A percentile compares a stretch with the other conserved stretches of the same genome.
Evolutionary conservation across 2,797 vertebrate genomes (phyloP).

Genomic region (Malurus splendens): DNA sequence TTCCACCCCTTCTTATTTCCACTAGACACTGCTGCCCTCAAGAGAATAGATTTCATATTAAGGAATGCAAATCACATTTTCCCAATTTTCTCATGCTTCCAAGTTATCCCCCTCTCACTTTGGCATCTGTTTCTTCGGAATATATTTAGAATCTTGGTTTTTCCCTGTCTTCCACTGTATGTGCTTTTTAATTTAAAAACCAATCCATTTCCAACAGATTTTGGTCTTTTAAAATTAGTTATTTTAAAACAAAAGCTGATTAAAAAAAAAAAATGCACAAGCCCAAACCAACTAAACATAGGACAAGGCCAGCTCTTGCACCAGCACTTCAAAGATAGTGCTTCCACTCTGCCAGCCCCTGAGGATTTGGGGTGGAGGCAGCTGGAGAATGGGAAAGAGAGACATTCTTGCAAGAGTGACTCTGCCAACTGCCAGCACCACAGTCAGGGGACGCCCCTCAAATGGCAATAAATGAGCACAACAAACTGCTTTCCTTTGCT

Average conservation of each 20-base stretch:
- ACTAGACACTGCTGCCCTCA: not conserved
- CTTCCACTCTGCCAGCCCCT: not conserved
- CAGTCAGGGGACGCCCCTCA: not conserved
- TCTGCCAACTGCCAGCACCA: not conserved
- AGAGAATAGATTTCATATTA: not conserved
- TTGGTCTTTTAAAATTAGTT: accelerated
- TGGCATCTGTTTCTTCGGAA: not conserved
- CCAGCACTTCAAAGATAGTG: not conserved
- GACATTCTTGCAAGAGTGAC: not conserved
- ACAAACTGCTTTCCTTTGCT: not conserved
- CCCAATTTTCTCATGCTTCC: not conserved
- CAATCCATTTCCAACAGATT: accelerated
- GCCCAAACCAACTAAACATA: not conserved
- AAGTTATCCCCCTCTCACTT: not conserved
- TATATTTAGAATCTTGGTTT: not conserved
- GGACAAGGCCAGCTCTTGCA: not conserved
- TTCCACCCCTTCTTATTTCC: not conserved
- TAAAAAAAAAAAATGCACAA: not conserved
- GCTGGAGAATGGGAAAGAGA: not conserved
- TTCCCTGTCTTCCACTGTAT: not conserved
- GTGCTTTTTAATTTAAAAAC: not conserved
- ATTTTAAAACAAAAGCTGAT: not conserved
- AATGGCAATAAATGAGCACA: not conserved
- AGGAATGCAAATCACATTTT: not conserved
- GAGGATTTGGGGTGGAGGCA: not conserved